Evolutionary conservation across 1,140 invertebrate genomes (phyloP).

Genomic region (Acromyrmex echinatior): DNA sequence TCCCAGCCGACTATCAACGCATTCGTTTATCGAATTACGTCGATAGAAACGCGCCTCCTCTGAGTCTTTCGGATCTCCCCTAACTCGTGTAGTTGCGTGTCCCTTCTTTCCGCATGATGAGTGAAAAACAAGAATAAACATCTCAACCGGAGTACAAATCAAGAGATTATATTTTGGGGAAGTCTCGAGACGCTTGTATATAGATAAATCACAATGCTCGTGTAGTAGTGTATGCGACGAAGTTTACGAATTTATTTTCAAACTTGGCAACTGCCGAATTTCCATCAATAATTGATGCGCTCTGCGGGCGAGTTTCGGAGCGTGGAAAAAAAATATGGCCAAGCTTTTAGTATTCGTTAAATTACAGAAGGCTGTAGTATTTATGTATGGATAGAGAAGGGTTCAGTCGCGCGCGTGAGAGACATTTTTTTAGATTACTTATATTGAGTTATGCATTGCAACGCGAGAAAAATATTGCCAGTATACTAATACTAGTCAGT

Average conservation of each 20-base stretch:
- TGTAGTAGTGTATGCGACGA: slow-evolving; percentile 10
- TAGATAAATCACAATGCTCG: slow-evolving; percentile 37
- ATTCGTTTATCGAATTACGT: slow-evolving; percentile 83
- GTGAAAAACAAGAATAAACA: slow-evolving; percentile 12
- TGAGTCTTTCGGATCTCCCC: slow-evolving; percentile 58
- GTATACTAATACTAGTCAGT: neutral
- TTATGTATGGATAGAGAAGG: slow-evolving; percentile 52
- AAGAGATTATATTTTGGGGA: neutral
- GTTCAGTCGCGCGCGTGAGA: neutral
- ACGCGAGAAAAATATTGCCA: slow-evolving; percentile 28
- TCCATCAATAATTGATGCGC: slow-evolving; percentile 60
- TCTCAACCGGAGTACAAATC: neutral
- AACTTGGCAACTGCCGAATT: slow-evolving; percentile 62
- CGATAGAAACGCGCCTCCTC: slow-evolving; percentile 71
- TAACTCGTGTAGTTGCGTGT: neutral
- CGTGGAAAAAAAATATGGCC: slow-evolving; percentile 48
- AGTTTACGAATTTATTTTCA: slow-evolving; percentile 56
- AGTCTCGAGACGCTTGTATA: slow-evolving; percentile 28
- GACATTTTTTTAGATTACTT: slow-evolving; percentile 59
- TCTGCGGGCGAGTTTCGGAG: slow-evolving; percentile 45
- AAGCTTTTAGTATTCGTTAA: slow-evolving; percentile 63
- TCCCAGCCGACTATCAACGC: slow-evolving; percentile 72
- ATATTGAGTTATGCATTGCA: slow-evolving; percentile 33
- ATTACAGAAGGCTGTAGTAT: slow-evolving; percentile 51
- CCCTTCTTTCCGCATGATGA: slow-evolving; percentile 4